Evolutionary conservation across 2,797 vertebrate genomes (phyloP).

Genomic region (Sebastes nivosus): DNA sequence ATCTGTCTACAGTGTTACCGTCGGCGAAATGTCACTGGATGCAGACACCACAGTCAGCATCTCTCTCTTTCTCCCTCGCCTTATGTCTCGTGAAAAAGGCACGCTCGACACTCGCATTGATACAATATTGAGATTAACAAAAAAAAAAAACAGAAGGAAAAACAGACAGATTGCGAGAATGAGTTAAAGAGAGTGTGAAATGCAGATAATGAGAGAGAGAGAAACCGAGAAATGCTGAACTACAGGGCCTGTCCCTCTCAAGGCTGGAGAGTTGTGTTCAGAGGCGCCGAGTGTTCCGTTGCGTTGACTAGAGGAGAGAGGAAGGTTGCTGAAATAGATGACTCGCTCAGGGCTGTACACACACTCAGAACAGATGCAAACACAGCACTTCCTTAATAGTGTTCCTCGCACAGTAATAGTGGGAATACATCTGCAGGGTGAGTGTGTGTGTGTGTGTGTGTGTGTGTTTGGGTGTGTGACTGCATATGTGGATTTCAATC

Average conservation of each 20-base stretch:
- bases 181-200: slow-evolving; percentile 21
- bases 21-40: slow-evolving; percentile 46
- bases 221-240: slow-evolving; percentile 27
- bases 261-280: slow-evolving; percentile 65
- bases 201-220: slow-evolving; percentile 38
- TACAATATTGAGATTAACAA: slow-evolving; percentile 50
- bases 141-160: not conserved
- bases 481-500: slow-evolving; percentile 65
- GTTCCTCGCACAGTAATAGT: slow-evolving; percentile 76
- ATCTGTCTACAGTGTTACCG: slow-evolving; percentile 29
- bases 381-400: slow-evolving; percentile 81
- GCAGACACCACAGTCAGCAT: slow-evolving; percentile 29
- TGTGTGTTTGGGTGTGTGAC: slow-evolving; percentile 35
- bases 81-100: slow-evolving; percentile 13
- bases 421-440: slow-evolving; percentile 75
- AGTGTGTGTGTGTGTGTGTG: slow-evolving; percentile 34
- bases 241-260: slow-evolving; percentile 46
- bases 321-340: slow-evolving; percentile 81
- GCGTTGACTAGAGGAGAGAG: slow-evolving; percentile 69
- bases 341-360: slow-evolving; percentile 79
- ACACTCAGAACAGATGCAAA: slow-evolving; percentile 79
- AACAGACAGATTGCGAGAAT: slow-evolving; percentile 2
- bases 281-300: slow-evolving; percentile 54
- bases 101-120: slow-evolving; percentile 12
- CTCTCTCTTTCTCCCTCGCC: slow-evolving; percentile 6